Conservation (phyloP, 2,797 vertebrate genomes). For the Pogoniulus pusillus region DNA sequence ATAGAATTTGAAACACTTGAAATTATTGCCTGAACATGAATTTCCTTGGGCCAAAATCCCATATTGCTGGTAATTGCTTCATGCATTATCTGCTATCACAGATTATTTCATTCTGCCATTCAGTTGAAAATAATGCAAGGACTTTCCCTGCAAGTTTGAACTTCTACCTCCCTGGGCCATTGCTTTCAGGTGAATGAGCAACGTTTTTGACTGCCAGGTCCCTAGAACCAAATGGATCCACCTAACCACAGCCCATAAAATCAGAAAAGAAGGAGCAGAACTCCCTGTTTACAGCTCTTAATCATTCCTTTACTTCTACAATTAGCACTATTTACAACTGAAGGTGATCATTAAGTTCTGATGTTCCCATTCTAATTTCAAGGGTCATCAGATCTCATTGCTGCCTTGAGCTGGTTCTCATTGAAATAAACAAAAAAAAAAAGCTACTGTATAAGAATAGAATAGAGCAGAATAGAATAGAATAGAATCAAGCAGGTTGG, state of each 20-base stretch:
- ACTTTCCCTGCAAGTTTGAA: slow-evolving; percentile 4
- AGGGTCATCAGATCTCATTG: neutral
- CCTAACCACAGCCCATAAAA: rapidly evolving
- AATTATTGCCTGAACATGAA: slow-evolving; percentile 48
- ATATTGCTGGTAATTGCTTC: slow-evolving; percentile 52
- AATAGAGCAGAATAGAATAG: too few relatives aligned
- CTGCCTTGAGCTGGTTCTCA: neutral
- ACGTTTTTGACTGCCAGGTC: neutral
- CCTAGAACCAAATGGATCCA: neutral
- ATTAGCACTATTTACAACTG: neutral
- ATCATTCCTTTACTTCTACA: neutral
- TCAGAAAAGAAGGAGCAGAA: neutral
- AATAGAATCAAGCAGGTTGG: too few relatives aligned
- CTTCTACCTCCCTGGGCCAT: neutral
- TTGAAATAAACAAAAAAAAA: neutral
- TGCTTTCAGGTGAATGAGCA: neutral
- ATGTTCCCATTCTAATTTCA: neutral
- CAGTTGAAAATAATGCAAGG: slow-evolving; percentile 41
- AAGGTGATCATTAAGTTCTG: neutral
- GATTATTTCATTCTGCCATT: slow-evolving; percentile 48
- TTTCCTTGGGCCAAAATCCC: slow-evolving; percentile 63
- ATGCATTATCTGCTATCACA: slow-evolving; percentile 53
- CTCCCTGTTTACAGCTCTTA: neutral
- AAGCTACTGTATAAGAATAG: neutral
- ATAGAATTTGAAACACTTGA: slow-evolving; percentile 52